Evolutionary conservation across 1,140 invertebrate species (phyloP).

Genomic region (Panulirus ornatus): DNA sequence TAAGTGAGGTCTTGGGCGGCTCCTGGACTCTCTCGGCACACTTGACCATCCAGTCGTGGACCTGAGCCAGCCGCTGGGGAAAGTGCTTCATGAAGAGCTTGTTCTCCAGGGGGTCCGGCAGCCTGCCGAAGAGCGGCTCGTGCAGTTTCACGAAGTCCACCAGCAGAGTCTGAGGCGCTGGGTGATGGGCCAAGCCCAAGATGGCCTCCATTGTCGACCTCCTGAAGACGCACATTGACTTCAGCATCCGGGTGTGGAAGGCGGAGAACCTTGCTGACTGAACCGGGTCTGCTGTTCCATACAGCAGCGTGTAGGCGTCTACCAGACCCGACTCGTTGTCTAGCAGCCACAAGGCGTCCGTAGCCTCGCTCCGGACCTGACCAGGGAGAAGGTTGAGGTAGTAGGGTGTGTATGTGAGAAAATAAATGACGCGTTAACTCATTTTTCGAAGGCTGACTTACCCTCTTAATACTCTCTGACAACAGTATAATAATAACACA

Average conservation of each 20-base stretch:
- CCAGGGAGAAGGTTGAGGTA: background rate
- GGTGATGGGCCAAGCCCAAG: constrained; percentile 45
- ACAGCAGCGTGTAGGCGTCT: constrained; percentile 78
- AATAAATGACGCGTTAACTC: too few species aligned
- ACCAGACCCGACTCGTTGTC: constrained; percentile 80
- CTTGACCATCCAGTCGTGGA: constrained; percentile 51
- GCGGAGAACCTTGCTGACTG: constrained; percentile 75
- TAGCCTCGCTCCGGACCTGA: constrained; percentile 75
- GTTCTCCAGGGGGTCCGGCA: constrained; percentile 31
- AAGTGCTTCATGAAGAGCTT: constrained; percentile 59
- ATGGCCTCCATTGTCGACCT: constrained; percentile 77
- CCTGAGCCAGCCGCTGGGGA: constrained; percentile 56
- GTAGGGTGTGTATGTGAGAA: background rate
- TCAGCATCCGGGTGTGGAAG: constrained; percentile 78
- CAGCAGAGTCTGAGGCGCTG: constrained; percentile 63
- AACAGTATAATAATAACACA: too few species aligned
- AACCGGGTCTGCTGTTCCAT: constrained; percentile 68
- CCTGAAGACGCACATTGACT: constrained; percentile 78
- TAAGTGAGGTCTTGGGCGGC: background rate
- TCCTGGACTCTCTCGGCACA: constrained; percentile 1
- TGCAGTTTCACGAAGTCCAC: constrained; percentile 65
- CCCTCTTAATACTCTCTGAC: too few species aligned
- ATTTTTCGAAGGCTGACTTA: too few species aligned
- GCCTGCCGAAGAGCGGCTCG: constrained; percentile 74
- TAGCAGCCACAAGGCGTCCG: constrained; percentile 78